Evolutionary conservation across 2,113 vertebrate genomes (phyloP).

Genomic region (Calypte anna): DNA sequence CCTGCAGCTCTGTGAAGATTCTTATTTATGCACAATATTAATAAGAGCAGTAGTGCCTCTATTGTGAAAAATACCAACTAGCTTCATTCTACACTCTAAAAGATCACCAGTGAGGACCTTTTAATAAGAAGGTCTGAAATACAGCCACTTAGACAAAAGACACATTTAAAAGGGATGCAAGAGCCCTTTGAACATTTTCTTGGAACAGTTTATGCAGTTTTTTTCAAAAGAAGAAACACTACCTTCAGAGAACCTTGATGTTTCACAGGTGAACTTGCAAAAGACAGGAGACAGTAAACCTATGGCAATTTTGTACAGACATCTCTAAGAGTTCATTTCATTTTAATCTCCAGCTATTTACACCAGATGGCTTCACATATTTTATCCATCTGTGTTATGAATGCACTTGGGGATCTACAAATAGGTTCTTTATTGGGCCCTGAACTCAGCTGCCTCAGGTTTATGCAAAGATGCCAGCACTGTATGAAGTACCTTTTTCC

Average conservation of each 20-base stretch:
- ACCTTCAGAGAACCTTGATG: not conserved
- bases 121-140: not conserved
- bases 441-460: not conserved
- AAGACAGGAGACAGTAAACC: not conserved
- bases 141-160: not conserved
- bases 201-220: not conserved
- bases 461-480: not conserved
- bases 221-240: not conserved
- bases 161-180: not conserved
- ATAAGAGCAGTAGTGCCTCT: not conserved
- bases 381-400: not conserved
- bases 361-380: not conserved
- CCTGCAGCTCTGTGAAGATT: not conserved
- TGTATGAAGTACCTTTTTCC: not conserved
- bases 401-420: not conserved
- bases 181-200: not conserved
- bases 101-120: not conserved
- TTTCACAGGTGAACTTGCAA: not conserved
- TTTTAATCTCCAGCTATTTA: not conserved
- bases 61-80: not conserved
- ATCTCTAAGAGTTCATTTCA: not conserved
- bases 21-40: not conserved
- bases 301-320: not conserved
- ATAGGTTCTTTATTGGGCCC: not conserved
- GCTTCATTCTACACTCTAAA: not conserved